Evolutionary conservation across 2,113 vertebrate species (phyloP).

Genomic region (Pseudorectes ferrugineus): DNA sequence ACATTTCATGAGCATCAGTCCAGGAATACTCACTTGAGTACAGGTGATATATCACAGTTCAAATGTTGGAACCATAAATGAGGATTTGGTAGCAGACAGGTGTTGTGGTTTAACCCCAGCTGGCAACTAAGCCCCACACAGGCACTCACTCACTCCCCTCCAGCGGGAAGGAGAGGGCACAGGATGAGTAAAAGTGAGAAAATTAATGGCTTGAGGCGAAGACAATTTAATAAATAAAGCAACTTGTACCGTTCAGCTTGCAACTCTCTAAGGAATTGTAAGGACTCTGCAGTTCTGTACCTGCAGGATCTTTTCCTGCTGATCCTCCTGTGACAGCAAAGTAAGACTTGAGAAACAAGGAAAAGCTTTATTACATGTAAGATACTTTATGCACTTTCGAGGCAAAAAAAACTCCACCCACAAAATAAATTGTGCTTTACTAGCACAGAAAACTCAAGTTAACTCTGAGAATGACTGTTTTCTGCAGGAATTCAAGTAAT

Average conservation of each 20-base stretch:
- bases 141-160: background rate
- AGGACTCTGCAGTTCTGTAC: background rate
- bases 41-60: background rate
- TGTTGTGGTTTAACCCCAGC: background rate
- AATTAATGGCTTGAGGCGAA: background rate
- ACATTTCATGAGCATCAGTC: background rate
- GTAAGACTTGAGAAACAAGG: background rate
- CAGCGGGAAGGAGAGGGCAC: background rate
- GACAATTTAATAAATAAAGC: background rate
- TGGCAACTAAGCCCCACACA: background rate
- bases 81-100: background rate
- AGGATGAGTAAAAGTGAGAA: background rate
- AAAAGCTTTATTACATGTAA: background rate
- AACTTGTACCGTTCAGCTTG: background rate
- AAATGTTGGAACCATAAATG: background rate
- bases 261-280: accelerated
- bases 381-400: background rate
- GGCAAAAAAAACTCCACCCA: background rate
- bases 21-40: background rate
- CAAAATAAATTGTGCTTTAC: background rate
- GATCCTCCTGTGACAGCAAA: background rate
- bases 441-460: background rate
- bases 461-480: background rate
- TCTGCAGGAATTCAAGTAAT: background rate
- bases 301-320: background rate